phyloP scores from a whole-genome alignment of 2,888 invertebrate species.

The Aelia acuminata region DNA sequence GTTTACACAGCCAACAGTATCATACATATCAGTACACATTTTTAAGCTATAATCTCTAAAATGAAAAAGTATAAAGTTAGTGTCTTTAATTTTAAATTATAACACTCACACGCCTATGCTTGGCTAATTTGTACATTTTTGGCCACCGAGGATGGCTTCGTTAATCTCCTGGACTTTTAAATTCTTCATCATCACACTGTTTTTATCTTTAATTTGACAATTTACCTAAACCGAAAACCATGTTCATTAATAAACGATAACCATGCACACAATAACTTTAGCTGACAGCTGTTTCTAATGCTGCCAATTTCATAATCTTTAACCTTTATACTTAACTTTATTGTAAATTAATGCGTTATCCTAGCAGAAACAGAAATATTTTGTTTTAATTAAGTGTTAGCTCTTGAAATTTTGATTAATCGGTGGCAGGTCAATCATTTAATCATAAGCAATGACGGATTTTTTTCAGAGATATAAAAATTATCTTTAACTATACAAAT shows the following conservation, averaged over 20 bases:
- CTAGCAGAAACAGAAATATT: neutral
- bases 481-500: too few relatives aligned
- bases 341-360: neutral
- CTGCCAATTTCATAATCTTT: neutral
- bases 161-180: neutral
- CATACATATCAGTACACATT: neutral
- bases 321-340: neutral
- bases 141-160: neutral
- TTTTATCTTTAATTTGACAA: constrained; percentile 3
- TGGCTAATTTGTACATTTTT: constrained; percentile 46
- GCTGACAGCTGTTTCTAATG: constrained; percentile 11
- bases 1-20: constrained; percentile 20
- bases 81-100: neutral
- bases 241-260: neutral
- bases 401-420: neutral
- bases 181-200: constrained; percentile 25
- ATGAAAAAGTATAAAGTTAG: neutral
- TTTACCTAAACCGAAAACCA: neutral
- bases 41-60: neutral
- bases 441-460: too few relatives aligned
- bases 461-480: too few relatives aligned
- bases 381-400: neutral
- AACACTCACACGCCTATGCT: constrained; percentile 52
- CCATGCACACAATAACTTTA: neutral
- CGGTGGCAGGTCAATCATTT: neutral